Conservation (phyloP, 2,797 vertebrate species). For the Coranthus polyacanthus region DNA sequence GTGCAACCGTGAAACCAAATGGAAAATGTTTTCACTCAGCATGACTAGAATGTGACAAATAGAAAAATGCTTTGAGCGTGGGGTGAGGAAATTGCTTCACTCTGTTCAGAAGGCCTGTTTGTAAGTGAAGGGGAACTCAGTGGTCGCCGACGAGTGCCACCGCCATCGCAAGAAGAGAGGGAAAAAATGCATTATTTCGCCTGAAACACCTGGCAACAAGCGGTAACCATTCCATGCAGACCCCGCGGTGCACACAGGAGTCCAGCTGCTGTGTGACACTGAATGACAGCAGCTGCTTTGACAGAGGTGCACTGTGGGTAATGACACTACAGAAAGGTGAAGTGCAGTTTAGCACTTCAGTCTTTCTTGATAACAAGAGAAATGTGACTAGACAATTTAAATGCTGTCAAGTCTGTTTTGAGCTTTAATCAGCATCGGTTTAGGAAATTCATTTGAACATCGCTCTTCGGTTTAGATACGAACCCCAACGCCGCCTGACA, state of each 20-base stretch:
- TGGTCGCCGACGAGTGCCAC: background rate
- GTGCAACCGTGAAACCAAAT: constrained; percentile 1
- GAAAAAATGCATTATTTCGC: background rate
- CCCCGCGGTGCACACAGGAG: background rate
- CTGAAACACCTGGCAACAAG: constrained; percentile 7
- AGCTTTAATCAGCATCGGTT: no score
- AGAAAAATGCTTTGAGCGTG: constrained; percentile 10
- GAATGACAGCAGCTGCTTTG: no score
- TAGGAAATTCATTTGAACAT: no score
- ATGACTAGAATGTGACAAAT: constrained; percentile 21
- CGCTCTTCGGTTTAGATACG: no score
- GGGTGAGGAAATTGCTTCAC: constrained; percentile 16
- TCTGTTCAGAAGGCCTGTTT: background rate
- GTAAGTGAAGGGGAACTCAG: background rate
- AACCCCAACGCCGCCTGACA: no score
- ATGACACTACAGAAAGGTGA: background rate
- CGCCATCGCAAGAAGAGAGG: background rate
- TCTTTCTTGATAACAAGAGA: no score
- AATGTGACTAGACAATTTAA: no score
- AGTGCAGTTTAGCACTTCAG: constrained; percentile 1
- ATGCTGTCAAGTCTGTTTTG: no score
- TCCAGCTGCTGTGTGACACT: no score
- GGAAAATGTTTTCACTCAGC: constrained; percentile 27
- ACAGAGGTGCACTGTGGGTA: no score
- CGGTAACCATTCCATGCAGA: background rate